Conservation (phyloP, 2,888 invertebrate species). For the Rhaphigaster nebulosa region DNA sequence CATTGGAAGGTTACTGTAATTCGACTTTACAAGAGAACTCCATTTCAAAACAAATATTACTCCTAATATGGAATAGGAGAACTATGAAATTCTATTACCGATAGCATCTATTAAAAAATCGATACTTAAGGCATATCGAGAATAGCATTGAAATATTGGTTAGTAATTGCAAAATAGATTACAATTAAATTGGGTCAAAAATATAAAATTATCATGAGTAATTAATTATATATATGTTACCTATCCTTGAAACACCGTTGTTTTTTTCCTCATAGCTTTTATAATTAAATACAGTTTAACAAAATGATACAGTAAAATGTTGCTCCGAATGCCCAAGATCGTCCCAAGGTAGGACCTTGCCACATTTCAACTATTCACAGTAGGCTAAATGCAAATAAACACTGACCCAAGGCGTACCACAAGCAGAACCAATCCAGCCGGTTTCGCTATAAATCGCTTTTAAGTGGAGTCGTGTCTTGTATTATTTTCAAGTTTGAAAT, state of each 20-base stretch:
- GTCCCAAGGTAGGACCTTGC: background rate
- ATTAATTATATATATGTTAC: no score
- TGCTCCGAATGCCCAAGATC: background rate
- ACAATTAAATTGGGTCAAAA: background rate
- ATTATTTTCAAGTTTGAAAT: background rate
- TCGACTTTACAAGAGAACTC: no score
- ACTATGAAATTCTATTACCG: no score
- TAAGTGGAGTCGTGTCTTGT: background rate
- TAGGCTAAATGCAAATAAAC: constrained; percentile 25
- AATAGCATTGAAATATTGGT: no score
- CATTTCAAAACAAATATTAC: no score
- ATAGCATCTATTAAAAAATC: background rate
- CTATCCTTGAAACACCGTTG: no score
- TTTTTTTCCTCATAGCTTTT: no score
- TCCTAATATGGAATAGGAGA: no score
- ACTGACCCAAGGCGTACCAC: constrained; percentile 16
- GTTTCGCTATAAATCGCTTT: background rate
- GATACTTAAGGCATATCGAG: background rate
- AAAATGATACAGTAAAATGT: background rate
- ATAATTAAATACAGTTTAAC: no score
- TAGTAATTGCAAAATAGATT: background rate
- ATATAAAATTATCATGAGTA: background rate
- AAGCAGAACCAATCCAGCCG: constrained; percentile 32
- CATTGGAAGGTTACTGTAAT: no score
- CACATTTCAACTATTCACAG: background rate